A percentile compares a stretch with the other conserved stretches of the same genome.
phyloP scores from a whole-genome alignment of 1,140 invertebrate species.

The Trinorchestia longiramus region DNA sequence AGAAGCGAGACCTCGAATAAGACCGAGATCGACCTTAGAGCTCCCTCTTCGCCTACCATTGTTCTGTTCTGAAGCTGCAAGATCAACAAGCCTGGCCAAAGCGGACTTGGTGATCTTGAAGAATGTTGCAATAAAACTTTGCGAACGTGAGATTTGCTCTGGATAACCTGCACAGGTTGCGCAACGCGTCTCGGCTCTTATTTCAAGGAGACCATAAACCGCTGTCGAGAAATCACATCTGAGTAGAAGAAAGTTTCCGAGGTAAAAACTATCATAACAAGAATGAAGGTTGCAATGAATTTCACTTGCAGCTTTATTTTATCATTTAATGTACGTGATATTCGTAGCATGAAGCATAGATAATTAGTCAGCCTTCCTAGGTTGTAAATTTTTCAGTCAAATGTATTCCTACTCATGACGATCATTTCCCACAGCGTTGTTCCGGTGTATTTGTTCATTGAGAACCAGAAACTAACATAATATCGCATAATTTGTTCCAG shows the following conservation, averaged over 20 bases:
- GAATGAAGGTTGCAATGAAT: neutral
- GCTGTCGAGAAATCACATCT: neutral
- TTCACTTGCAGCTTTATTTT: neutral
- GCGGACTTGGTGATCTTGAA: constrained; percentile 36
- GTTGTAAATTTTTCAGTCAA: neutral
- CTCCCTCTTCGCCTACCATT: constrained; percentile 52
- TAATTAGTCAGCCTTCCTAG: neutral
- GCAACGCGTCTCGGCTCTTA: neutral
- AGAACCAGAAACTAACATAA: neutral
- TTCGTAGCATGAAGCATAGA: neutral
- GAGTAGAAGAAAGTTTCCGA: constrained; percentile 8
- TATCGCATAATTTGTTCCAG: neutral
- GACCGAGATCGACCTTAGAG: constrained; percentile 49
- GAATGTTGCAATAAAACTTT: constrained; percentile 51
- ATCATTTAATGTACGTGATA: neutral
- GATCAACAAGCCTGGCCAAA: neutral
- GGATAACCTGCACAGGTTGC: constrained; percentile 10
- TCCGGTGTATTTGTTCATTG: neutral
- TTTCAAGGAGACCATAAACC: constrained; percentile 43
- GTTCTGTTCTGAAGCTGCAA: constrained; percentile 33
- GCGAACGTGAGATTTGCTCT: constrained; percentile 54
- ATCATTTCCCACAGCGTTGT: neutral
- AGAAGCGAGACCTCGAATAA: constrained; percentile 28
- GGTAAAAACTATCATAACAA: neutral
- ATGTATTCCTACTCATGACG: neutral